A percentile compares a stretch with the other conserved stretches of the same genome.
Conservation (phyloP, 2,113 vertebrate genomes). For the Larimichthys crocea region DNA sequence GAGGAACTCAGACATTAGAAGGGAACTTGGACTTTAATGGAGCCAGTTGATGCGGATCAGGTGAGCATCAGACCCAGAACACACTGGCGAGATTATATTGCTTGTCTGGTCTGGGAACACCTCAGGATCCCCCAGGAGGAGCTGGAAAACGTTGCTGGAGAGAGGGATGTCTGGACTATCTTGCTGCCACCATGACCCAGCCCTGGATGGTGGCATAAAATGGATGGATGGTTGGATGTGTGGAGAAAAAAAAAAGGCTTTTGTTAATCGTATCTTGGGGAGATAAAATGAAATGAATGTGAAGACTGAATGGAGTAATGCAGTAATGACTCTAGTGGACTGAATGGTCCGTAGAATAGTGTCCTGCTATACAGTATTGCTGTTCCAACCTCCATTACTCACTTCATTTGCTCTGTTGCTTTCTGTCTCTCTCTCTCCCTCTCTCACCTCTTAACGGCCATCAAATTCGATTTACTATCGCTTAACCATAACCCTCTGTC, state of each 20-base stretch:
- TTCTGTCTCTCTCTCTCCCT: slow-evolving; percentile 37
- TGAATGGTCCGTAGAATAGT: slow-evolving; percentile 23
- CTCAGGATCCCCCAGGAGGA: not conserved
- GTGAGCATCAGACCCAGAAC: not conserved
- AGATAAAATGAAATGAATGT: slow-evolving; percentile 17
- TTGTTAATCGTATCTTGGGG: not conserved
- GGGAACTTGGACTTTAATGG: not conserved
- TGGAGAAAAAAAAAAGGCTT: not conserved
- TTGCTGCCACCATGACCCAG: not conserved
- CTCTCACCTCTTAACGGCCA: slow-evolving; percentile 43
- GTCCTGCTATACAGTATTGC: slow-evolving; percentile 31
- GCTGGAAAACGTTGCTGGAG: not conserved
- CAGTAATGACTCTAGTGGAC: slow-evolving; percentile 1
- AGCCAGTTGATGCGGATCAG: not conserved
- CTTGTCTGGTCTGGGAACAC: not conserved
- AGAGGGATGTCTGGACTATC: not conserved
- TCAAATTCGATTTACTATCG: slow-evolving; percentile 61
- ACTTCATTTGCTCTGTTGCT: slow-evolving; percentile 35
- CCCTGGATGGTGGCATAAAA: not conserved
- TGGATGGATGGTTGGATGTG: not conserved
- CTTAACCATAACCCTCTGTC: slow-evolving; percentile 44
- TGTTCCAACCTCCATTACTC: slow-evolving; percentile 43
- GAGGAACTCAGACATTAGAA: not conserved
- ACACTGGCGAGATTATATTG: not conserved
- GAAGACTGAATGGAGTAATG: slow-evolving; percentile 16